Conservation (phyloP, 1,140 invertebrate genomes). For the Centruroides sculpturatus region DNA sequence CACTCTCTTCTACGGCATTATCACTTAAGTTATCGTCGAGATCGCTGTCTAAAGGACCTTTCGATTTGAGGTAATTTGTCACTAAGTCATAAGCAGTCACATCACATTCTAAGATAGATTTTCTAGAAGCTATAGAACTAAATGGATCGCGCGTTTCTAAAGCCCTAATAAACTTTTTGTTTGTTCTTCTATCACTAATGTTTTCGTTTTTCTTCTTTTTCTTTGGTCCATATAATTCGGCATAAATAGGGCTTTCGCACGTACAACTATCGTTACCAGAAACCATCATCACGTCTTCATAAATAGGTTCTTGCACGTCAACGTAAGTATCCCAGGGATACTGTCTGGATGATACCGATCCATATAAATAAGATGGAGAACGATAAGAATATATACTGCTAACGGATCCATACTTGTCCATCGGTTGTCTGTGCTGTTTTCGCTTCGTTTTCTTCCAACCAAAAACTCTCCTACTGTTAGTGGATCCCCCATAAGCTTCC, state of each 20-base stretch:
- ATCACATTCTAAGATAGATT: constrained; percentile 66
- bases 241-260: too few relatives aligned
- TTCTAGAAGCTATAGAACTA: constrained; percentile 22
- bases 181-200: background rate
- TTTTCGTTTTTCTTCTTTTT: background rate
- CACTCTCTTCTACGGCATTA: background rate
- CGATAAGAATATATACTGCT: too few relatives aligned
- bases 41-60: background rate
- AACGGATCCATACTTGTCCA: background rate
- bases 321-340: background rate
- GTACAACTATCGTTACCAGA: too few relatives aligned
- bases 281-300: background rate
- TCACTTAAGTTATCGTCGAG: constrained; percentile 15
- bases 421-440: background rate
- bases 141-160: constrained; percentile 1
- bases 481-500: background rate
- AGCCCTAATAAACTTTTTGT: background rate
- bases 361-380: background rate
- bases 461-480: background rate
- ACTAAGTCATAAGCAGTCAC: constrained; percentile 73
- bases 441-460: background rate
- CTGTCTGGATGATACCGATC: background rate
- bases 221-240: too few relatives aligned
- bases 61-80: constrained; percentile 8
- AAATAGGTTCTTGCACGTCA: background rate